Evolutionary conservation across 1,140 invertebrate genomes (phyloP).

Genomic region (Saccostrea glomerata): DNA sequence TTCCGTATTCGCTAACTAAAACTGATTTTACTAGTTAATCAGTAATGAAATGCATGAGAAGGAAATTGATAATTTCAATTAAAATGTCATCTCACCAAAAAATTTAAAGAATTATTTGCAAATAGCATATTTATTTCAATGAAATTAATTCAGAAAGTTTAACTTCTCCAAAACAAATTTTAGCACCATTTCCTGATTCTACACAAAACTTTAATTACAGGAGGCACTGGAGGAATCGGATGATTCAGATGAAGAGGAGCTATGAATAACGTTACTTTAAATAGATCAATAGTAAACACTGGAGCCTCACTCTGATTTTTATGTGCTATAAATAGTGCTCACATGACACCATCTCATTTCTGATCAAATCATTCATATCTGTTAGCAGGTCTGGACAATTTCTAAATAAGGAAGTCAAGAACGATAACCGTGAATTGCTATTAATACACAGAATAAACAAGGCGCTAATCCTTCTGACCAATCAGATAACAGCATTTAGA

Average conservation of each 20-base stretch:
- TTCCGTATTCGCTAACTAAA: no score
- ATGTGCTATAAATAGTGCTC: not conserved
- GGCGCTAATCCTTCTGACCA: no score
- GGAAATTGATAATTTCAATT: no score
- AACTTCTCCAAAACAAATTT: not conserved
- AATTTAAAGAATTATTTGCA: no score
- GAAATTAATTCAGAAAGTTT: no score
- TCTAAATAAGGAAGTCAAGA: no score
- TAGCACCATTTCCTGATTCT: not conserved
- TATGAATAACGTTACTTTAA: slow-evolving; percentile 49
- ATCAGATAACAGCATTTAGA: no score
- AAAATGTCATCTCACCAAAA: no score
- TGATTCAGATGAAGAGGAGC: slow-evolving; percentile 84
- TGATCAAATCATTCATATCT: slow-evolving; percentile 10
- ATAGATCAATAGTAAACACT: not conserved
- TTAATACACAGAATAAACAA: no score
- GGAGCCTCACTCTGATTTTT: not conserved
- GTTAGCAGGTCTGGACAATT: not conserved
- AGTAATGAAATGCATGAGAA: no score
- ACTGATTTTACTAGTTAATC: no score
- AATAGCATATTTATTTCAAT: not conserved
- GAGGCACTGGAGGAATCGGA: slow-evolving; percentile 91
- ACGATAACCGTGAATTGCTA: no score
- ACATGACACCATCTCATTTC: not conserved
- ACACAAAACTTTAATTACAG: slow-evolving; percentile 60